Conservation (phyloP, 2,113 vertebrate species). For the Oreochromis niloticus region DNA sequence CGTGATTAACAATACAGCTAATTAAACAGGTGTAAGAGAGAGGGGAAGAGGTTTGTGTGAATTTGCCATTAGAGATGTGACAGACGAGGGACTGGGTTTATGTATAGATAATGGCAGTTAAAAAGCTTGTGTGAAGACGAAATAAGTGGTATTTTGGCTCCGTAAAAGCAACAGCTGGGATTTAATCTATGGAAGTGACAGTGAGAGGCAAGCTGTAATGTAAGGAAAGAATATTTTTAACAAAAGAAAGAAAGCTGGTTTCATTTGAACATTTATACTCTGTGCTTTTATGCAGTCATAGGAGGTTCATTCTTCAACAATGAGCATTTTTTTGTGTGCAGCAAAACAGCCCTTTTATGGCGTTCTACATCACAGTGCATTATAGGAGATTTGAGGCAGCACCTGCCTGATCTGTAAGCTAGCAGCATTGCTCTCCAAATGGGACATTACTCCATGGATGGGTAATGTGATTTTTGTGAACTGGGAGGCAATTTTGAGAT, state of each 20-base stretch:
- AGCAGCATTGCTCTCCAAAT: slow-evolving; percentile 20
- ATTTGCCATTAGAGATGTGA: not conserved
- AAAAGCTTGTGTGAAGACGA: not conserved
- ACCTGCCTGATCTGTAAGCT: not conserved
- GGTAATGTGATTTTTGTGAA: slow-evolving; percentile 59
- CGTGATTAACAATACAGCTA: not conserved
- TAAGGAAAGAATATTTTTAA: not conserved
- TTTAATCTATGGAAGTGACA: not conserved
- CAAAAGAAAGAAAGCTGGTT: not conserved
- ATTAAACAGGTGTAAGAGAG: not conserved
- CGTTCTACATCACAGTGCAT: slow-evolving; percentile 7
- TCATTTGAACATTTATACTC: not conserved
- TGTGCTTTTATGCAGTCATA: not conserved
- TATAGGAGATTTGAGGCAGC: not conserved
- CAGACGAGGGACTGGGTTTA: not conserved
- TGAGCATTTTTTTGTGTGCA: not conserved
- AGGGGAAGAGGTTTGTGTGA: not conserved
- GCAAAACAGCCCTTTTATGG: not conserved
- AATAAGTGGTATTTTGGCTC: not conserved
- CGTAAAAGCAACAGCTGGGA: slow-evolving; percentile 1
- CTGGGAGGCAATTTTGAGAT: slow-evolving; percentile 60
- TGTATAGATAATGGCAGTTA: not conserved
- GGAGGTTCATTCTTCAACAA: not conserved
- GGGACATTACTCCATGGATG: slow-evolving; percentile 11
- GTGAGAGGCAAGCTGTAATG: not conserved